Evolutionary conservation across 2,888 invertebrate genomes (phyloP), one percentile per base, ranked within the genome.

Genomic region (Polia nebulosa): DNA sequence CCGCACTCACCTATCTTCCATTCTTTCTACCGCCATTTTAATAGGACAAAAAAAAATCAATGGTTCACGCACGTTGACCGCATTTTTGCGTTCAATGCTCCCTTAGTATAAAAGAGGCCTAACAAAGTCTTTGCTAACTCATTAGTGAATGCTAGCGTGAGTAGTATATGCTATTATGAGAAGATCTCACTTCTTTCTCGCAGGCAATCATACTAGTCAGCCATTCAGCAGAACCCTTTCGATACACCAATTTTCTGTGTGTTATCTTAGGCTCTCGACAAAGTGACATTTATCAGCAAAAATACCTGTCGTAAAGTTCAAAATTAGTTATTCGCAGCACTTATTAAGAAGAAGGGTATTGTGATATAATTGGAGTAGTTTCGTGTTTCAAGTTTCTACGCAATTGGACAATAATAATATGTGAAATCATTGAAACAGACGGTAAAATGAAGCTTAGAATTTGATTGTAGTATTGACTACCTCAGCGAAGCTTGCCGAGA

Each of bases 31-130:
- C 20, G 25, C 39, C 3, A 41, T 51, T 22, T 41, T 44, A 17
- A 36, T 62, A n/a, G 20, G 29, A 44, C 51, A 62, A 72, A 70
- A 66, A n/a, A 66, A 72, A 69, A 69, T 61, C 49, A 62, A 45
- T 70, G 20, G 25, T n/a, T 15, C 29, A 51, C 27, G n/a, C 39
- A 25, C 15, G 51, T 7, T 70, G 44, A 45, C 64, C 51, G 64
- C 73, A 63, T 52, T 72, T 63, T 41, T 47, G 32, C 60, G 76
- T 69, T 61, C 69, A 76, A 56, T 61, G 69, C 55, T 69, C 61
- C 22, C 25, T 39, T 39, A 22, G 49, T 51, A 44, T 32, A 25
- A 41, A 60, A 68, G 68, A 76, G 60, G 53, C 45, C 32, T 74
- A 57, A 57, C 66, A 72, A 51, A 72, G 51, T 45, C 34, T 39